Conservation (phyloP, 2,888 invertebrate species). For the Polyommatus iphigenia region DNA sequence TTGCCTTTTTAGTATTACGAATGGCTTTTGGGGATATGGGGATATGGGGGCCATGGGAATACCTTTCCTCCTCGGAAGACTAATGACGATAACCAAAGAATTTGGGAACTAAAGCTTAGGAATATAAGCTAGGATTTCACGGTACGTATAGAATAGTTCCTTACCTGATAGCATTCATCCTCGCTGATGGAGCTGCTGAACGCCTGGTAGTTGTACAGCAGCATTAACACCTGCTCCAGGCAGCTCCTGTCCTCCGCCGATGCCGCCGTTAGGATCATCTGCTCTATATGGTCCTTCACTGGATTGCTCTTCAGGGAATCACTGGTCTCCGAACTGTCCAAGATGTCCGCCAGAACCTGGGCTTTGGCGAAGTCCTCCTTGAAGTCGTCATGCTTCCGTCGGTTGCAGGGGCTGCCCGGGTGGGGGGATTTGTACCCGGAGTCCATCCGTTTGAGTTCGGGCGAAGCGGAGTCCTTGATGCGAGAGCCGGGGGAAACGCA, state of each 20-base stretch:
- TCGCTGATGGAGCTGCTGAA: slow-evolving; percentile 78
- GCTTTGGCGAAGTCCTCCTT: slow-evolving; percentile 76
- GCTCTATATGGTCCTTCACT: slow-evolving; percentile 74
- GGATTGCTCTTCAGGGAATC: slow-evolving; percentile 72
- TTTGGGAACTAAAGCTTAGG: no score
- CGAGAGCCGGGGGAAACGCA: slow-evolving; percentile 78
- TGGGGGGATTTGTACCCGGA: slow-evolving; percentile 78
- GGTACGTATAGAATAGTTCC: neutral
- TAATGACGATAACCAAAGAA: no score
- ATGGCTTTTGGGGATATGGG: no score
- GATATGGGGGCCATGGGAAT: no score
- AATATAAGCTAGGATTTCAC: no score
- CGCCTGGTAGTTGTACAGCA: slow-evolving; percentile 82
- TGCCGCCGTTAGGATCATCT: slow-evolving; percentile 74
- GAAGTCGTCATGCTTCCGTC: slow-evolving; percentile 71
- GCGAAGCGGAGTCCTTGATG: slow-evolving; percentile 76
- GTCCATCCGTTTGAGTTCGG: slow-evolving; percentile 77
- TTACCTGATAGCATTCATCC: slow-evolving; percentile 78
- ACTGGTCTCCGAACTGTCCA: slow-evolving; percentile 70
- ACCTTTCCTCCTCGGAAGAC: no score
- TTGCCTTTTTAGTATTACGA: no score
- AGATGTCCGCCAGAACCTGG: slow-evolving; percentile 68
- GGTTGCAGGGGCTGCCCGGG: slow-evolving; percentile 70
- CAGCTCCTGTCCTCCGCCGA: slow-evolving; percentile 81
- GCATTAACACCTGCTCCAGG: slow-evolving; percentile 81